Base-by-base conservation (phyloP, 92 coral and sea anemone genomes). In the Porites evermanni region DNA sequence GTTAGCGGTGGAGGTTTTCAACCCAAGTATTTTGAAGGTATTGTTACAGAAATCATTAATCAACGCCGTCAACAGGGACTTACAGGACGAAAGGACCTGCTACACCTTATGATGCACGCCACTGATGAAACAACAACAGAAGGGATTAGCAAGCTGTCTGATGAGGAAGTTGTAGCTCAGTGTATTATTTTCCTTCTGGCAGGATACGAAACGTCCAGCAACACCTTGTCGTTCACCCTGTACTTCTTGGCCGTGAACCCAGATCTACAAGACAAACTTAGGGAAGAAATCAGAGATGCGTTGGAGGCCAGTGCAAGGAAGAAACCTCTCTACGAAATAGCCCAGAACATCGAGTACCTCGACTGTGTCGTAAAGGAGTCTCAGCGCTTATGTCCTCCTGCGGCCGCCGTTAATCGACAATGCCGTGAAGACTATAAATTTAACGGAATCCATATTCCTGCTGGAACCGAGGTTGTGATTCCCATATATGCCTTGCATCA, bases 361-460 rank as follows among this genome's bases (percentile, higher is more conserved):
- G 95, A 92, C 53, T 89, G 93, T 38, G 93, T 92, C 7, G 75
- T 92, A 7, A 86, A 92, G 44, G 95, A 92, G 66, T 20, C 91
- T 51, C 91, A 80, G 64, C 88, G 95, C 19, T 56, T 92, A 18
- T 69, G 60, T 32, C 93, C 95, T 0, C 87, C 95, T 2, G 93
- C 72, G 6, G 64, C 74, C 12, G 63, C 38, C n/a, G 68, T 72
- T 59, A 88, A 77, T 53, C 91, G 94, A 8, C 80, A 83, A 67
- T 88, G 94, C 60, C 56, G n/a, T 53, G 68, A 87, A 81, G 70
- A 75, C 19, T 91, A 81, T 51, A 75, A 79, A 7, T 53, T 81
- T 44, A 91, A 87, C 65, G 91, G 91, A 2, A 60, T 91, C 26
- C 91, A 73, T 32, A 60, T 91, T 10, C 91, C 91, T 1, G 77